Evolutionary conservation across 2,797 vertebrate species (phyloP).

Genomic region (Hozukius guyotensis): DNA sequence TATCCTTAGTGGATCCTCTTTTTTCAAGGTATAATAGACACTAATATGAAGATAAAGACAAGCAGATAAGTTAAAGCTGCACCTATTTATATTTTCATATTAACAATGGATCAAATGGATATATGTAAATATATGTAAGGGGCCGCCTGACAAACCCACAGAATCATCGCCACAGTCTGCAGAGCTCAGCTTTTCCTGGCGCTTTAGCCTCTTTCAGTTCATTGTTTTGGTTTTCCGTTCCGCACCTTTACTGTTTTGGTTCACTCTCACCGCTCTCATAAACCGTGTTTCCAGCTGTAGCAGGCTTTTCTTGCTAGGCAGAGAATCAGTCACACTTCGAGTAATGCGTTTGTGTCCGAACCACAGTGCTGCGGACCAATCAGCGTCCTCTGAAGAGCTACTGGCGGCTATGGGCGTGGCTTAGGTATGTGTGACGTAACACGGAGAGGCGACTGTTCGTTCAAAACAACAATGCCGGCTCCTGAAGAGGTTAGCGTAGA

Average conservation of each 20-base stretch:
- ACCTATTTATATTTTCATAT: not conserved
- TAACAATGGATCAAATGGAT: not conserved
- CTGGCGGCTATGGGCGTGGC: not conserved
- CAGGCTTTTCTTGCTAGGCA: not conserved
- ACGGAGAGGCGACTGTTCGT: no score
- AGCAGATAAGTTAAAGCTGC: not conserved
- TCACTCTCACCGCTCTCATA: not conserved
- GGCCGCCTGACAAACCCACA: not conserved
- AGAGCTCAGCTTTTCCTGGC: not conserved
- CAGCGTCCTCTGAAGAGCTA: not conserved
- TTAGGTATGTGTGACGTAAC: not conserved
- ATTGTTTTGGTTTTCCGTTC: not conserved
- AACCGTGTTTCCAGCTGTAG: not conserved
- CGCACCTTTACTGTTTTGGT: not conserved
- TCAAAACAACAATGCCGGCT: not conserved
- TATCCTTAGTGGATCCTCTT: not conserved
- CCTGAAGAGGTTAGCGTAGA: not conserved
- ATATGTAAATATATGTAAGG: not conserved
- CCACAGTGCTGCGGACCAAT: not conserved
- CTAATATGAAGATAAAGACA: not conserved
- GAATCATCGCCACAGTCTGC: not conserved
- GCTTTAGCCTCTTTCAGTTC: not conserved
- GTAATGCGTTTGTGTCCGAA: no score
- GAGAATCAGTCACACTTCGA: no score
- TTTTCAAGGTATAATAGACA: not conserved